Base-by-base conservation (phyloP, 1,140 invertebrate species). In the Zaprionus taronus region DNA sequence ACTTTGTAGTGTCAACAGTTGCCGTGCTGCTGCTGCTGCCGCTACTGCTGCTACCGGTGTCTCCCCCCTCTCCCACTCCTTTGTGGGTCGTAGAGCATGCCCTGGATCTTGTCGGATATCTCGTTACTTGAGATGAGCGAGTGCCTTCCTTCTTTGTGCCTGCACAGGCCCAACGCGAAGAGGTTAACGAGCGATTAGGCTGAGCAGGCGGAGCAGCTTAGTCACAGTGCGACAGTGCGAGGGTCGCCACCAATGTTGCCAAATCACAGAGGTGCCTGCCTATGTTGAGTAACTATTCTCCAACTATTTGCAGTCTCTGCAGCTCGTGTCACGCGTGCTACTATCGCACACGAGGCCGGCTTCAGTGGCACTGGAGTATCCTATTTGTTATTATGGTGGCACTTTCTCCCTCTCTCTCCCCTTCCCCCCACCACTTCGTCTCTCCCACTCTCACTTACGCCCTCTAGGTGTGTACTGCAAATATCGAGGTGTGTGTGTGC, bases 1-100 rank as follows among this genome's bases (percentile, higher is more conserved):
- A 81, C 84, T 87, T 81, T 89, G 68, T 76, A 73, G 81, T 89
- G 84, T 87, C 84, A 87, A 87, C 83, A 89, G 81, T 89, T 79
- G 81, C 81, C 81, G 70, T 66, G 69, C 70, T 58, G 69, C 20
- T 15, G 34, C 49, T 58, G n/a, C 55, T 28, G 28, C 28, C 0
- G 24, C 24, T 4, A 4, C 44, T 20, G 24, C n/a, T 15, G 34
- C 49, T 58, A 11, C 17, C 20, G 9, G 12, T 17, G 41, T 31
- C 26, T 31, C 22, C 12, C 20, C 2, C 47, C 9, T 17, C 38
- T 11, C 15, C 22, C 24, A 5, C 14, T 26, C 51, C 24, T 14
- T 36, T 66, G 51, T 66, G 63, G 63, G 51, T 66, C 36, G 51
- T 24, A 3, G 34, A 66, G 63, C 63, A 22, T 56, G 63, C n/a